A percentile compares a stretch with the other conserved stretches of the same genome.
These are phyloP conservation scores for Malurus melanocephalus DNA, from an alignment of 2,113 vertebrate genomes.

Conservation along the genomic window DNA sequence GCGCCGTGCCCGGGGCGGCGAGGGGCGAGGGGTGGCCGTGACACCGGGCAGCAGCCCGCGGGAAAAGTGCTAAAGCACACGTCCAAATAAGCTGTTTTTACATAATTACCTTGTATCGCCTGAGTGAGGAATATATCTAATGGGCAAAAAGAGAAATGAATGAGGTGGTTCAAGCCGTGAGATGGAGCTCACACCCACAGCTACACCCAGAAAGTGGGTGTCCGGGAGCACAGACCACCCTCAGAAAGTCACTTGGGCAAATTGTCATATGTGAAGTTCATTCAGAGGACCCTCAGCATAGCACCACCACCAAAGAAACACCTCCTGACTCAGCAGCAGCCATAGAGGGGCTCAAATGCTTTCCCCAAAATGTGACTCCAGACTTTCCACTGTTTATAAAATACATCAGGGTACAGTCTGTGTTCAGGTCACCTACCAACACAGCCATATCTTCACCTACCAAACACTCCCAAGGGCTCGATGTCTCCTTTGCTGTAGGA, in stretches of 20 bases:
- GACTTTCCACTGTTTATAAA: rapidly evolving
- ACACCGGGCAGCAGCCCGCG: background rate
- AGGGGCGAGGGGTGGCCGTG: background rate
- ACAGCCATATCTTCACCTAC: background rate
- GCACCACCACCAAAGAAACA: too few species aligned
- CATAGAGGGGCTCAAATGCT: background rate
- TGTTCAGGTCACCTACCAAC: background rate
- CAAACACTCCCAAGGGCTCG: background rate
- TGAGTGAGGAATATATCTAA: rapidly evolving
- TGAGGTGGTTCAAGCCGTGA: background rate
- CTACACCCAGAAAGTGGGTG: background rate
- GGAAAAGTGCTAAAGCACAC: background rate
- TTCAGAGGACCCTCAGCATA: background rate
- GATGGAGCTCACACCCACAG: background rate
- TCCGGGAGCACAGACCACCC: background rate
- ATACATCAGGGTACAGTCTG: rapidly evolving
- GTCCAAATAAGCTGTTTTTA: too few species aligned
- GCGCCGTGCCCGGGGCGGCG: rapidly evolving
- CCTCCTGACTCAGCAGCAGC: too few species aligned
- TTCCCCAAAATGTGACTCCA: background rate
- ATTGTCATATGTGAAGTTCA: rapidly evolving
- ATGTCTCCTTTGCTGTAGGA: background rate
- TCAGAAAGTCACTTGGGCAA: background rate
- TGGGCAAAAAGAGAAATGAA: background rate
- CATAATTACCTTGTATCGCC: too few species aligned